phyloP scores from a whole-genome alignment of 2,797 vertebrate species.

The Chaenodraco wilsoni region DNA sequence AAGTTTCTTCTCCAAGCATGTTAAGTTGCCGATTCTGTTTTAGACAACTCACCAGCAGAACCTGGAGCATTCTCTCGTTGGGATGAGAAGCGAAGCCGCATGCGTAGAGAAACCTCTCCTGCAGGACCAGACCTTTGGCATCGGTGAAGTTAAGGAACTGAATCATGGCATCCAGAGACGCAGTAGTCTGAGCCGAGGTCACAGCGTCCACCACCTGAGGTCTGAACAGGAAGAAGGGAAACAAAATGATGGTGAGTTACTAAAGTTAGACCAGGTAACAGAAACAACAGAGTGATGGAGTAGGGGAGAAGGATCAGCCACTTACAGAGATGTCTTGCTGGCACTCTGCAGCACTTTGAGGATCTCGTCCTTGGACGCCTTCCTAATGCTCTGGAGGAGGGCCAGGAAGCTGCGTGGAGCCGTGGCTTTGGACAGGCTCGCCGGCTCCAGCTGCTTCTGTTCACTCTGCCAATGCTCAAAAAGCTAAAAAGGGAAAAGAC shows the following conservation, averaged over 20 bases:
- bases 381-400: constrained; percentile 91
- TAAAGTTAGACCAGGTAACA: constrained; percentile 4
- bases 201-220: constrained; percentile 94
- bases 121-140: constrained; percentile 83
- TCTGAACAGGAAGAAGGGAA: constrained; percentile 72
- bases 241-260: neutral
- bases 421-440: constrained; percentile 87
- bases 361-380: constrained; percentile 90
- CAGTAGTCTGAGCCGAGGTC: constrained; percentile 92
- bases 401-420: constrained; percentile 90
- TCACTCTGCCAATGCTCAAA: constrained; percentile 88
- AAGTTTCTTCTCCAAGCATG: neutral
- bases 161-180: constrained; percentile 90
- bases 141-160: constrained; percentile 95
- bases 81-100: constrained; percentile 96
- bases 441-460: constrained; percentile 87
- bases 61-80: constrained; percentile 88
- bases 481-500: constrained; percentile 81
- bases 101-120: constrained; percentile 96
- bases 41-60: constrained; percentile 87
- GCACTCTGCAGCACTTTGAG: constrained; percentile 88
- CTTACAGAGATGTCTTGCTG: constrained; percentile 91
- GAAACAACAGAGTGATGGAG: neutral
- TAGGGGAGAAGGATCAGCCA: constrained; percentile 34
- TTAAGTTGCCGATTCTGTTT: neutral